These are phyloP conservation scores for Gymnocheta viridis DNA, from an alignment of 2,888 invertebrate genomes.

Conservation along the genomic window DNA sequence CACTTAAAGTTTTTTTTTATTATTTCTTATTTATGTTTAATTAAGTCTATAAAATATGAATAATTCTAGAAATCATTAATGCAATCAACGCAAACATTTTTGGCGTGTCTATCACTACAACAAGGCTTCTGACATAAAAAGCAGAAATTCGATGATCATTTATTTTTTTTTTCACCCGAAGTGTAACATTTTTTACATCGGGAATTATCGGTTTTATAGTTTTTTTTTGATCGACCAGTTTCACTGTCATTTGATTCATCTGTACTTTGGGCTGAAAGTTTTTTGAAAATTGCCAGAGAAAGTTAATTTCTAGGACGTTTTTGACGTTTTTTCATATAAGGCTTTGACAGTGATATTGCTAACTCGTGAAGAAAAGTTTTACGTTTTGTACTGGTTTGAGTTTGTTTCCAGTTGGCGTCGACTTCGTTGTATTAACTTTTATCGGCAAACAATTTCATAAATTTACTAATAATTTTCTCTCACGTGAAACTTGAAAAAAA, in stretches of 20 bases:
- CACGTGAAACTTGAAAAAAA: too few species aligned
- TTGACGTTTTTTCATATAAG: constrained; percentile 15
- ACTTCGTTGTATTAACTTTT: too few species aligned
- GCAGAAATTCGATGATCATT: background rate
- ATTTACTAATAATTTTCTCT: too few species aligned
- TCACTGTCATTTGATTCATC: constrained; percentile 3
- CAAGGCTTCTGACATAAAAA: background rate
- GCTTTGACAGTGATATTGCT: constrained; percentile 11
- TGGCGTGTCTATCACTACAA: background rate
- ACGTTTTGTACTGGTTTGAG: background rate
- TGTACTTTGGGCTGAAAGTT: background rate
- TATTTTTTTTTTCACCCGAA: constrained; percentile 1
- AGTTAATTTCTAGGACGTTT: constrained; percentile 11
- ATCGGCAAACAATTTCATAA: too few species aligned
- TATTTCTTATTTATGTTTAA: background rate
- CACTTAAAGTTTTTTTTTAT: background rate
- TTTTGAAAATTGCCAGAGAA: background rate
- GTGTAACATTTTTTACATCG: background rate
- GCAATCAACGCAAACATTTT: background rate
- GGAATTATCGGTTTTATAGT: background rate
- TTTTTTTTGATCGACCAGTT: constrained; percentile 1
- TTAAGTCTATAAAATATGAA: background rate
- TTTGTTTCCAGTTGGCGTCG: background rate
- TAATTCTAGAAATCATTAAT: background rate
- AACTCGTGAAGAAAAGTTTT: background rate